These are phyloP conservation scores for Philopotamus ludificatus DNA, from an alignment of 1,140 invertebrate genomes.

Conservation along the genomic window DNA sequence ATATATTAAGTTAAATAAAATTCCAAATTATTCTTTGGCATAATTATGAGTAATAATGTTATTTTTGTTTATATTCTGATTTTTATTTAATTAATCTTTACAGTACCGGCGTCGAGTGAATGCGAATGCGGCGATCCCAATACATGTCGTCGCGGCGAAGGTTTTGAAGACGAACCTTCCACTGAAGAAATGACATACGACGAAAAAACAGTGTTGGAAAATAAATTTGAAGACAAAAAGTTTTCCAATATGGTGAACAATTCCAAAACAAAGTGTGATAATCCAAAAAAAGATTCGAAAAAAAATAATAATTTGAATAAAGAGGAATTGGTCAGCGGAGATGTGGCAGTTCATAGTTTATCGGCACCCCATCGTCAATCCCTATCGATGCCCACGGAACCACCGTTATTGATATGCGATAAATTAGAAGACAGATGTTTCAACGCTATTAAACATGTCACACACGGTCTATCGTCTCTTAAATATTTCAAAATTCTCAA, in stretches of 20 bases:
- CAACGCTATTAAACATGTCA: constrained; percentile 65
- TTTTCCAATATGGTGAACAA: background rate
- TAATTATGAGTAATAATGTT: too few relatives aligned
- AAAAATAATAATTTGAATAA: constrained; percentile 15
- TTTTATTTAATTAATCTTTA: constrained; percentile 10
- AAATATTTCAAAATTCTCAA: constrained; percentile 52
- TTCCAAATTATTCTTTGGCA: constrained; percentile 1
- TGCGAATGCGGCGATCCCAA: constrained; percentile 37
- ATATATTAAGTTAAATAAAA: background rate
- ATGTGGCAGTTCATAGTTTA: constrained; percentile 30
- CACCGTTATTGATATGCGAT: constrained; percentile 60
- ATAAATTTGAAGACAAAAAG: background rate
- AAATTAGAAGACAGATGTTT: constrained; percentile 66
- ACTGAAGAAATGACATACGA: constrained; percentile 2
- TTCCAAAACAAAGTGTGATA: background rate
- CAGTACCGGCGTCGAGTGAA: constrained; percentile 27
- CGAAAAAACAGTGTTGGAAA: constrained; percentile 15
- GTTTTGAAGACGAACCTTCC: constrained; percentile 28
- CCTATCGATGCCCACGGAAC: constrained; percentile 26
- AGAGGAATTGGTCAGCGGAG: constrained; percentile 8
- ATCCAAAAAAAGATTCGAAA: background rate
- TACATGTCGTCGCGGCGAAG: constrained; percentile 35
- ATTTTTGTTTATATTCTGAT: too few relatives aligned
- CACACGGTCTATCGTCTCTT: constrained; percentile 66
- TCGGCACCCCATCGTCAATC: constrained; percentile 14